Percentiles rank a stretch among this genome's conserved stretches.
These are phyloP conservation scores for Anomalospiza imberbis DNA, from an alignment of 2,797 vertebrate genomes.

Conservation along the genomic window DNA sequence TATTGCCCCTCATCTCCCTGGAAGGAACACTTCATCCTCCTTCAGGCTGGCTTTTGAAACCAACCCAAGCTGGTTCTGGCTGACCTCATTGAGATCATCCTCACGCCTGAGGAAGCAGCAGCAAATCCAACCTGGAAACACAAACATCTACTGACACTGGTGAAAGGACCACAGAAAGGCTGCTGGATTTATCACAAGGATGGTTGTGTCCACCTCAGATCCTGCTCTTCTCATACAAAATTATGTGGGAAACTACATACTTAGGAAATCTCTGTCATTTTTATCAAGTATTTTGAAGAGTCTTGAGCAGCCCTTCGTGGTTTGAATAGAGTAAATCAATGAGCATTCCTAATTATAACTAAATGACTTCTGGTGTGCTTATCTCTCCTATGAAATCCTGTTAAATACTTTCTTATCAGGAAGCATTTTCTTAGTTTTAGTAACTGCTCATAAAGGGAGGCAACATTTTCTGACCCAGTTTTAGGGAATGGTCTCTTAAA, in stretches of 20 bases:
- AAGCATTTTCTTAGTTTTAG: constrained; percentile 2
- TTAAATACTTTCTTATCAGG: not conserved
- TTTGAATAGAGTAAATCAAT: not conserved
- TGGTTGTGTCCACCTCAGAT: not conserved
- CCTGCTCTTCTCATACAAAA: not conserved
- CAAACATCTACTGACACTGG: not conserved
- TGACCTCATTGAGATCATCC: not conserved
- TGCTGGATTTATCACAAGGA: not conserved
- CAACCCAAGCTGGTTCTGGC: not conserved
- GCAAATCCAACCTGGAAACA: not conserved
- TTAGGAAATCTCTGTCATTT: not conserved
- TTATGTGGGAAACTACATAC: not conserved
- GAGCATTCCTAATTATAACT: not conserved
- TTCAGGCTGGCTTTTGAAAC: not conserved
- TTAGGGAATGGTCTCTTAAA: not conserved
- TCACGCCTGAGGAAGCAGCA: not conserved
- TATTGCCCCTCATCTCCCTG: not conserved
- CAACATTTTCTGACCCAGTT: not conserved
- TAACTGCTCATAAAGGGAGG: not conserved
- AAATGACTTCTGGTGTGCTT: not conserved
- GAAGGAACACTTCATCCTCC: not conserved
- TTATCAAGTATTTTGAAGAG: not conserved
- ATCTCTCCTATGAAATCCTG: not conserved
- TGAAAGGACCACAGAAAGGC: not conserved
- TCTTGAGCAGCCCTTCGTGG: not conserved